Evolutionary conservation across 1,140 invertebrate genomes (phyloP), one percentile per base, ranked within the genome.

Genomic region (Drosophila gunungcola): DNA sequence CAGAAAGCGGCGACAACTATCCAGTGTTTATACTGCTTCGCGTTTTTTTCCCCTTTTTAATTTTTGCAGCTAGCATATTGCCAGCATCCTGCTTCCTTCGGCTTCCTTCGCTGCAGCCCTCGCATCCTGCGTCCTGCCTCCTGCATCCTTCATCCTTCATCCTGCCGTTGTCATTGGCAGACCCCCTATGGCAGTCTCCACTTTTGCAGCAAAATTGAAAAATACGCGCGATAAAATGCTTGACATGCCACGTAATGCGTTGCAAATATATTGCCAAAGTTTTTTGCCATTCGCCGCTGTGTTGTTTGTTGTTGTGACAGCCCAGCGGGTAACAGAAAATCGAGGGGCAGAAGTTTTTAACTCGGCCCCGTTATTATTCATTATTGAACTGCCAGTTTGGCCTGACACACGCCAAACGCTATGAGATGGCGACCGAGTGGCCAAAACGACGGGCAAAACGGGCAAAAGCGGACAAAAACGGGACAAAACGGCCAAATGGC

Each of bases 171-270:
- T 53, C 67, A 80, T 54, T 56, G 49, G 52, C 55, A 64, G 57
- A 61, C 77, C 65, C 65, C 58, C 67, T 58, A 68, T 42, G 65
- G 55, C 42, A 27, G 45, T 48, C 62, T 38, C 25, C 61, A 55
- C 58, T 60, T 45, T 48, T 48, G 34, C 49, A 42, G 61, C 58
- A 73, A 89, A 89, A 89, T 89, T 89, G 84, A 89, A 89, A 89
- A 89, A 89, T 89, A 89, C 80, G 84, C 84, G 84, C 84, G 84
- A 89, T 89, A 89, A 89, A 89, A 89, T 76, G 84, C 84, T 89
- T 89, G 84, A 89, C 84, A 88, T 88, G 84, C 84, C 84, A 83
- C 84, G 84, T 88, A 88, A 88, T 88, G 84, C 84, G 84, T 89
- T 89, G 84, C 76, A 88, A 88, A 88, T 88, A 88, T 88, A 88